Evolutionary conservation across 2,888 invertebrate genomes (phyloP), one percentile per base, ranked within the genome.

Genomic region (Orchesella flavescens): DNA sequence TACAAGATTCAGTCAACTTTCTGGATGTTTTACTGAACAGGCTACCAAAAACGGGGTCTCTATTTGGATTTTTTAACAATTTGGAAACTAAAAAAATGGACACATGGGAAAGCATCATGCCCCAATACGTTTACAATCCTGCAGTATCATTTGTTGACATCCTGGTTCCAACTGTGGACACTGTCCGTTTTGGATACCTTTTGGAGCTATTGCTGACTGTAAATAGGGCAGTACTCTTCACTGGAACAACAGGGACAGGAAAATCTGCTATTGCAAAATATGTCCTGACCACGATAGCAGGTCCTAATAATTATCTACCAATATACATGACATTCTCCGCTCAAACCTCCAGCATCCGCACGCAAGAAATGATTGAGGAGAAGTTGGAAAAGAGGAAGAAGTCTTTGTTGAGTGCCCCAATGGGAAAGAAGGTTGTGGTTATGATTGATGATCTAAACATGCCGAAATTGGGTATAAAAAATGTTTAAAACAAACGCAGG

Each of bases 381-480:
- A 95, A 96, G 86, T 90, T 97, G 85, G 97, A 77, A 89, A 96
- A 94, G 89, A 93, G 95, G 59, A 95, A 95, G 87, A 94, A 94
- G 85, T 94, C 93, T 34, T 92, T 95, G 7, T 90, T 97, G 57
- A 96, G 96, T 10, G 95, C 96, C 0, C 96, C 97, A 0, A 90
- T 93, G 44, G 95, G 95, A 13, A 96, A 96, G 90, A 93, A 94
- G 83, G 92, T 97, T 0, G 93, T 96, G 2, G 92, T 96, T 78
- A 96, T 97, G 89, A 94, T 97, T 23, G 97, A 97, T 89, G 97
- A 97, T 89, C 94, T 97, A 0, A 97, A 97, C 89, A 97, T 97
- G 97, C 97, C 97, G 0, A 93, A 93, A 89, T 91, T 94, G 89
- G 96, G 94, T 90, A 72, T n/a, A 13, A n/a, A 91, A 68, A n/a